Conservation (phyloP, 64 coral and sea anemone species). For the Catalaphyllia jardinei region DNA sequence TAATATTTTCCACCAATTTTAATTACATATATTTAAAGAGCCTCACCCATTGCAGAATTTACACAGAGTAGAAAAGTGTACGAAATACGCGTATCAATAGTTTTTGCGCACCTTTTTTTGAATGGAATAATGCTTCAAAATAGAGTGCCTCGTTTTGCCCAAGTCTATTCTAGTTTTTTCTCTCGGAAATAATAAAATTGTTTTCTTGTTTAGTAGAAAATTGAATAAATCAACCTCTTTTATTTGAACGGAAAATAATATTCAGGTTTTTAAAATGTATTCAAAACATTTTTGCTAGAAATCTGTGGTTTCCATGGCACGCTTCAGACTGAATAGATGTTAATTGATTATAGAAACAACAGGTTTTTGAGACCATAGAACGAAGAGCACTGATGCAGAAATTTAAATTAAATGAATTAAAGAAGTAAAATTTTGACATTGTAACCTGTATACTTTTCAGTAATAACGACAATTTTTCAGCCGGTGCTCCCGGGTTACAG, state of each 20-base stretch:
- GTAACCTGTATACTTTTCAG: no score
- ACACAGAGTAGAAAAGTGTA: no score
- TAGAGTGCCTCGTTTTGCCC: no score
- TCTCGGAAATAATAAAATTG: neutral
- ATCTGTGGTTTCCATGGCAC: neutral
- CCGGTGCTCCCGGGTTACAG: no score
- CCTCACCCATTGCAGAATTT: no score
- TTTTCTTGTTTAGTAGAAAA: neutral
- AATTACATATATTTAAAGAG: no score
- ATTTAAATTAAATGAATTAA: no score
- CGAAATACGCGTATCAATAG: no score
- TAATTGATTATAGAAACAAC: neutral
- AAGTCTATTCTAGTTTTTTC: neutral
- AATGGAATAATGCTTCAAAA: no score
- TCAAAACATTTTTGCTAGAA: constrained; percentile 12
- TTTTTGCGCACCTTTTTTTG: no score
- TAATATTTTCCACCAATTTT: neutral
- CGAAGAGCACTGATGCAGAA: neutral
- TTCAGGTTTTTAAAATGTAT: neutral
- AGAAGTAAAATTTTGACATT: no score
- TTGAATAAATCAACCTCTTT: neutral
- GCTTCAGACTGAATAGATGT: neutral
- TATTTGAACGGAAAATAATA: neutral
- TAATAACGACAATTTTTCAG: no score
- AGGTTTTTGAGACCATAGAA: neutral